phyloP scores from a whole-genome alignment of 2,113 vertebrate genomes.

The Odontesthes bonariensis region DNA sequence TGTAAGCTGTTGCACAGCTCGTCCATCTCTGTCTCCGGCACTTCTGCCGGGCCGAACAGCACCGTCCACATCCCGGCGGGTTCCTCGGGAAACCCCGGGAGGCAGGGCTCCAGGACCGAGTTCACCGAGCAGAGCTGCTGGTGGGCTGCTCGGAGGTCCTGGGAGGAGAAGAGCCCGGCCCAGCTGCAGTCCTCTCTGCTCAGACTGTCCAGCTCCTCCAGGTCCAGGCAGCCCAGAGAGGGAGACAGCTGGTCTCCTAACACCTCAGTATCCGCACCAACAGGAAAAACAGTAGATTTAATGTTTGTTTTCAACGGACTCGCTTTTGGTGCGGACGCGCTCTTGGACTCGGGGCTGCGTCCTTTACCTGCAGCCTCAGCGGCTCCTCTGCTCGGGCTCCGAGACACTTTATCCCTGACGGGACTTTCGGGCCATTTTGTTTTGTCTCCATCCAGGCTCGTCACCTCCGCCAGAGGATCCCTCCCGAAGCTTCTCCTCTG shows the following conservation, averaged over 20 bases:
- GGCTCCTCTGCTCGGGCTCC: slow-evolving; percentile 51
- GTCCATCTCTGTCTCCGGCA: slow-evolving; percentile 86
- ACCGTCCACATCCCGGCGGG: slow-evolving; percentile 94
- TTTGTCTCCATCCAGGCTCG: slow-evolving; percentile 61
- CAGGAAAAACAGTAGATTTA: slow-evolving; percentile 28
- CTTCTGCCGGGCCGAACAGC: slow-evolving; percentile 87
- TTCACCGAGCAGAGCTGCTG: slow-evolving; percentile 93
- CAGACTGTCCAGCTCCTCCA: slow-evolving; percentile 69
- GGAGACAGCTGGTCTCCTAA: slow-evolving; percentile 69
- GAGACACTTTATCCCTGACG: slow-evolving; percentile 52
- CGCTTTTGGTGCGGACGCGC: slow-evolving; percentile 5
- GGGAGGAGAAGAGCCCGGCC: slow-evolving; percentile 97
- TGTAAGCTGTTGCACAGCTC: slow-evolving; percentile 89
- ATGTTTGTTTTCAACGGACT: slow-evolving; percentile 54
- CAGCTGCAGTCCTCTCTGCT: slow-evolving; percentile 91
- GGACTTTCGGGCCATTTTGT: slow-evolving; percentile 76
- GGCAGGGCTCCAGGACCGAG: slow-evolving; percentile 91
- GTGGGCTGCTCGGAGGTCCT: slow-evolving; percentile 90
- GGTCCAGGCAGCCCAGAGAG: slow-evolving; percentile 57
- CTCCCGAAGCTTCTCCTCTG: slow-evolving; percentile 89
- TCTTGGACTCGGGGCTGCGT: slow-evolving; percentile 29
- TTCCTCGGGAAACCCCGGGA: slow-evolving; percentile 93
- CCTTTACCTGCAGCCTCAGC: slow-evolving; percentile 40
- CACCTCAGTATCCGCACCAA: slow-evolving; percentile 78
- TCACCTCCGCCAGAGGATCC: slow-evolving; percentile 68